Conservation (phyloP, 2,888 invertebrate genomes). For the Drosophila mettleri region DNA sequence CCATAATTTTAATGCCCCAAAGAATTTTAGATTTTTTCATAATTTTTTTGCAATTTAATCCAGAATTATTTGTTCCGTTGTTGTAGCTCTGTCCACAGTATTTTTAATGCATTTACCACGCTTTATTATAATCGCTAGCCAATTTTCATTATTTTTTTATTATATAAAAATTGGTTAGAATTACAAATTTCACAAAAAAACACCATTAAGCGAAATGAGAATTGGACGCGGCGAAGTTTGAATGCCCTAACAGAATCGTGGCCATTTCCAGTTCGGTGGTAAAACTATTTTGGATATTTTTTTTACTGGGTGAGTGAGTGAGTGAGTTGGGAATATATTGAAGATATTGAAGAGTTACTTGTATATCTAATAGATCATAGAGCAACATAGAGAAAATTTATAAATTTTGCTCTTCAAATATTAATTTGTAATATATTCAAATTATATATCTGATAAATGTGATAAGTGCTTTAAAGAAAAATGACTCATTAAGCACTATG, state of each 20-base stretch:
- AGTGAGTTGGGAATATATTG: too few species aligned
- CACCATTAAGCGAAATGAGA: slow-evolving; percentile 54
- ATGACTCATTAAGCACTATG: too few species aligned
- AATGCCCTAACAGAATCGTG: not conserved
- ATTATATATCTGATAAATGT: too few species aligned
- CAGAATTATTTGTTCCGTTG: not conserved
- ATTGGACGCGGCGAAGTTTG: not conserved
- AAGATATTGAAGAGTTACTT: too few species aligned
- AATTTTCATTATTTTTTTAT: slow-evolving; percentile 59
- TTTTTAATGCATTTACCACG: slow-evolving; percentile 19
- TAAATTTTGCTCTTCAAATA: too few species aligned
- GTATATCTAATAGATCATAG: too few species aligned
- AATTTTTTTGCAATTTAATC: not conserved
- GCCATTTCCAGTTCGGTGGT: not conserved
- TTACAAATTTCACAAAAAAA: slow-evolving; percentile 35
- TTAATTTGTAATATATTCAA: too few species aligned
- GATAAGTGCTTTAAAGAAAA: too few species aligned
- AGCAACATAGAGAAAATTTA: too few species aligned
- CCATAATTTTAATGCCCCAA: too few species aligned
- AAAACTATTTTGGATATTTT: not conserved
- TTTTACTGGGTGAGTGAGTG: too few species aligned
- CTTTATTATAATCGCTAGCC: slow-evolving; percentile 37
- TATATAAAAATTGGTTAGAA: slow-evolving; percentile 71
- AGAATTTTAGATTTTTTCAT: not conserved
- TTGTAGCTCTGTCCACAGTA: not conserved